Evolutionary conservation across 2,888 invertebrate species (phyloP), one percentile per base, ranked within the genome.

Genomic region (Dromius quadrimaculatus): DNA sequence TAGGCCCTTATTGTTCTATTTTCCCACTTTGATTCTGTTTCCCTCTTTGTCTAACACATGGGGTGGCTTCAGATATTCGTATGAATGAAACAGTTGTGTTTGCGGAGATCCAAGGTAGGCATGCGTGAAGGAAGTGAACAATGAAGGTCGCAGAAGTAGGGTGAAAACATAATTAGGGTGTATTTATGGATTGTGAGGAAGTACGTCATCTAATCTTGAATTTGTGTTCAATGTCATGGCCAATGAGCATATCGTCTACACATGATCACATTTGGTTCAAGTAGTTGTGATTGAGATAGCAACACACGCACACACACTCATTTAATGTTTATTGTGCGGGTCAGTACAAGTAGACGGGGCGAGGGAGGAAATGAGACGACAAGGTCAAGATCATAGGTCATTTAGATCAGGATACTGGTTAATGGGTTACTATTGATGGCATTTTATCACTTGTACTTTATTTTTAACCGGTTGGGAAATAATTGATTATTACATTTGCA

Each of bases 81-180:
- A 66, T 66, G 66, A 66, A 66, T 66, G 66, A 50, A 54, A 54
- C 54, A 23, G 66, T 66, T 66, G 17, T 66, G 66, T 57, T 66
- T 28, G 23, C 50, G 23, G 22, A 11, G 19, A 43, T n/a, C 13
- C 15, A 43, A 43, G 43, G 43, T 43, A 43, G 43, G 43, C 19
- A 43, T 43, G 43, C 43, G 43, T 43, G 43, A 43, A 15, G 2
- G 17, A 11, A 8, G 4, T 8, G 28, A 8, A 8, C 3, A 28
- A 8, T 28, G 28, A 43, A 43, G 43, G 43, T 43, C 43, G n/a
- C 43, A 15, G 28, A 28, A 28, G 43, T 19, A 43, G 17, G 17
- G 36, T 11, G 8, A 36, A n/a, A n/a, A n/a, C n/a, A n/a, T n/a
- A n/a, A n/a, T n/a, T n/a, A n/a, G n/a, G n/a, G n/a, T n/a, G n/a